A percentile compares a stretch with the other conserved stretches of the same genome.
phyloP scores from a whole-genome alignment of 2,888 invertebrate species.

The Empis livida region DNA sequence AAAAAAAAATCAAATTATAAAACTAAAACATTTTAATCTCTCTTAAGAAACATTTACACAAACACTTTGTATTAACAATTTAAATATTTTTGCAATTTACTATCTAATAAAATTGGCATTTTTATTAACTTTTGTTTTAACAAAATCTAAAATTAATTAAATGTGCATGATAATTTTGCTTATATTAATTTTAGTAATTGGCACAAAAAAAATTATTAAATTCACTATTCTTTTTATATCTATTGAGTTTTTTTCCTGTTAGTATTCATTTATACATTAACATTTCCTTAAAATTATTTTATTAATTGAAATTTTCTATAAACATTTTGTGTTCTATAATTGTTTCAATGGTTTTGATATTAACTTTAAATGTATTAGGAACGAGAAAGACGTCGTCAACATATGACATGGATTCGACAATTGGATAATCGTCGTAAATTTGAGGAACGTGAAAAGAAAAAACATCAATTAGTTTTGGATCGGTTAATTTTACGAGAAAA shows the following conservation, averaged over 20 bases:
- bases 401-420: constrained; percentile 77
- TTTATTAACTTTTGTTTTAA: too few relatives aligned
- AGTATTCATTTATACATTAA: neutral
- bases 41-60: too few relatives aligned
- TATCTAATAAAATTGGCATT: too few relatives aligned
- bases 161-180: neutral
- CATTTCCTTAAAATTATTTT: neutral
- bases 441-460: constrained; percentile 68
- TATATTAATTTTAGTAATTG: neutral
- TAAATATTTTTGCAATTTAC: too few relatives aligned
- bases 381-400: constrained; percentile 77
- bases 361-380: constrained; percentile 49
- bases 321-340: too few relatives aligned
- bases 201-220: neutral
- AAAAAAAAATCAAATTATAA: too few relatives aligned
- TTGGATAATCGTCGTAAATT: constrained; percentile 74
- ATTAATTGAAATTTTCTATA: too few relatives aligned
- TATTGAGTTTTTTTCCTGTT: neutral
- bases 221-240: too few relatives aligned
- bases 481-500: constrained; percentile 75
- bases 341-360: neutral
- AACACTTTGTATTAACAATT: too few relatives aligned
- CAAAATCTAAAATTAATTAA: too few relatives aligned
- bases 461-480: constrained; percentile 59
- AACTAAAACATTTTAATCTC: too few relatives aligned